phyloP scores from a whole-genome alignment of 1,140 invertebrate species.

The Zaprionus davidi region DNA sequence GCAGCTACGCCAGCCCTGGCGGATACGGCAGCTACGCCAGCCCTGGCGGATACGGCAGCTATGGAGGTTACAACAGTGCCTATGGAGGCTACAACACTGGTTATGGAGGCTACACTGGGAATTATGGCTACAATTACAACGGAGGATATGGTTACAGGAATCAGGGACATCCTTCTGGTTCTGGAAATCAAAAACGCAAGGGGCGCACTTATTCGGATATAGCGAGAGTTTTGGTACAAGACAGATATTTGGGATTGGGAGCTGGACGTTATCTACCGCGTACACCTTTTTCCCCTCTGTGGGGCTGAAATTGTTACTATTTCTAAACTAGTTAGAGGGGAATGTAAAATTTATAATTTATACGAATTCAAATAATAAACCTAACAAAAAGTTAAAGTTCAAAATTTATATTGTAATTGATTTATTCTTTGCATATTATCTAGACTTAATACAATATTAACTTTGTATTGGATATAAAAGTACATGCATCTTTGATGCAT shows the following conservation, averaged over 20 bases:
- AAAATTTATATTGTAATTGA: background rate
- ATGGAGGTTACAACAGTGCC: background rate
- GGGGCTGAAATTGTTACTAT: constrained; percentile 39
- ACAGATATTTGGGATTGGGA: constrained; percentile 57
- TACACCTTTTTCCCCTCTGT: constrained; percentile 38
- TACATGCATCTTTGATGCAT: background rate
- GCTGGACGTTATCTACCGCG: constrained; percentile 51
- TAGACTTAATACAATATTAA: background rate
- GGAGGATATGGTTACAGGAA: constrained; percentile 36
- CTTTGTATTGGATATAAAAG: background rate
- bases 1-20: too few relatives aligned
- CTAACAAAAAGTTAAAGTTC: background rate
- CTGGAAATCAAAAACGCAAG: constrained; percentile 38
- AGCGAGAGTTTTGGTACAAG: constrained; percentile 45
- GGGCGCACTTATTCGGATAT: constrained; percentile 69
- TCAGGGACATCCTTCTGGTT: background rate
- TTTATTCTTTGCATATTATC: too few relatives aligned
- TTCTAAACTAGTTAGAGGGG: background rate
- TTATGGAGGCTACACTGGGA: background rate
- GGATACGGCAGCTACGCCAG: background rate
- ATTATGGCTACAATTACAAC: constrained; percentile 2
- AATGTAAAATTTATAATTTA: background rate
- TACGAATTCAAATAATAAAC: background rate
- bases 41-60: background rate
- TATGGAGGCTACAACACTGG: constrained; percentile 3